Evolutionary conservation across 1,140 invertebrate species (phyloP).

Genomic region (Octopus sinensis): DNA sequence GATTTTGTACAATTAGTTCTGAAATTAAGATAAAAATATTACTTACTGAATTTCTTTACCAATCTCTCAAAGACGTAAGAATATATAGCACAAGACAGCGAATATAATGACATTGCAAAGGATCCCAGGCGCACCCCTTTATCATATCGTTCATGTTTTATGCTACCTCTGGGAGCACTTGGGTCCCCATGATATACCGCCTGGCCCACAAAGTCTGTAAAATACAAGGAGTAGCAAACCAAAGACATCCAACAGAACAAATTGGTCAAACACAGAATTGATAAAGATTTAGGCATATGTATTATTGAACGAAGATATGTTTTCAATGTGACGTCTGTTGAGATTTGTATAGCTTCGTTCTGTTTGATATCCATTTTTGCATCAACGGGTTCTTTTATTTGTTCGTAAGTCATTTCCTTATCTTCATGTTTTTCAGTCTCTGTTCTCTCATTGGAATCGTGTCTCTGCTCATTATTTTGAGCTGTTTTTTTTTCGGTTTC

Average conservation of each 20-base stretch:
- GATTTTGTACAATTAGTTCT: too few relatives aligned
- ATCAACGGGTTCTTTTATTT: conserved; percentile 6
- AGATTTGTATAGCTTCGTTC: conserved; percentile 28
- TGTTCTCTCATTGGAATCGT: not conserved
- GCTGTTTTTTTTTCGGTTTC: not conserved
- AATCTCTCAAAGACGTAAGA: conserved; percentile 84
- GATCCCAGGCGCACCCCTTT: conserved; percentile 90
- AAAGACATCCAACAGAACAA: conserved; percentile 97
- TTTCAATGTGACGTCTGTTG: conserved; percentile 52
- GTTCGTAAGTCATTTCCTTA: not conserved
- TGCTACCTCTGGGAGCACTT: conserved; percentile 61
- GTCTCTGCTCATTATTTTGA: not conserved
- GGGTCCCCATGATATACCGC: conserved; percentile 91
- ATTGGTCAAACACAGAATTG: conserved; percentile 87
- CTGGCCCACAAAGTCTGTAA: conserved; percentile 95
- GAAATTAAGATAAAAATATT: not conserved
- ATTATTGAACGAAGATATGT: conserved; percentile 87
- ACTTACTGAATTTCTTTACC: conserved; percentile 76
- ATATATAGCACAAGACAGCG: conserved; percentile 87
- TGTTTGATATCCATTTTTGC: conserved; percentile 13
- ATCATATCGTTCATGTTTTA: conserved; percentile 67
- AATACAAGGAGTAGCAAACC: conserved; percentile 93
- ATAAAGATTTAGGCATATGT: conserved; percentile 81
- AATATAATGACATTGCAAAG: conserved; percentile 96
- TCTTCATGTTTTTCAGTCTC: not conserved